phyloP scores from a whole-genome alignment of 2,797 vertebrate species.

The Parambassis ranga region DNA sequence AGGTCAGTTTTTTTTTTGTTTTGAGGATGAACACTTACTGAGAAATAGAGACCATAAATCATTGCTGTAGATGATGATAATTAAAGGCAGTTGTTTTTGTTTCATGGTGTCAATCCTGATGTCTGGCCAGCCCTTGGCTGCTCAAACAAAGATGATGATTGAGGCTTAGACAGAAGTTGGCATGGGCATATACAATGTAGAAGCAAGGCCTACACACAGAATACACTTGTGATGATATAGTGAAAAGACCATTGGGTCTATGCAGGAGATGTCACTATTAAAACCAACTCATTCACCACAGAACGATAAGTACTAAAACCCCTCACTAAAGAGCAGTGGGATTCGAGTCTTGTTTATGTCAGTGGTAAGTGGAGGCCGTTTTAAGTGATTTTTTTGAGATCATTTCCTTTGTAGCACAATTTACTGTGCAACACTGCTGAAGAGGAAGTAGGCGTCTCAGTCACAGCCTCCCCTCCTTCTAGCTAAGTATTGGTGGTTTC shows the following conservation, averaged over 20 bases:
- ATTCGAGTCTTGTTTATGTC: constrained; percentile 13
- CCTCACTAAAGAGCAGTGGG: not conserved
- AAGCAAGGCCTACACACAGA: too few species aligned
- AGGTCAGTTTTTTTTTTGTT: constrained; percentile 12
- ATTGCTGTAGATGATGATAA: not conserved
- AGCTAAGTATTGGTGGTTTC: constrained; percentile 9
- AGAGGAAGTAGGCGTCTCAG: constrained; percentile 37
- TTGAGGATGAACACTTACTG: constrained; percentile 11
- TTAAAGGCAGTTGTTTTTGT: constrained; percentile 16
- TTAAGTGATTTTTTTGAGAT: constrained; percentile 36
- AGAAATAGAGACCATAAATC: not conserved
- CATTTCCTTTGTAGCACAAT: constrained; percentile 47
- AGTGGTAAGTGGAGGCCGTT: constrained; percentile 22
- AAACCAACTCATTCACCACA: too few species aligned
- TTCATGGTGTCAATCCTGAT: not conserved
- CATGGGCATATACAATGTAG: too few species aligned
- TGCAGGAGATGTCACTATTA: too few species aligned
- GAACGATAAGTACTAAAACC: not conserved
- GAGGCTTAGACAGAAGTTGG: not conserved
- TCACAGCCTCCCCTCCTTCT: constrained; percentile 14
- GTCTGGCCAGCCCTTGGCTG: not conserved
- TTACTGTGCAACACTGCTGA: constrained; percentile 21
- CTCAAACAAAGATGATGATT: not conserved
- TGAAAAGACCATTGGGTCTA: too few species aligned
- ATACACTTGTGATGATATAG: too few species aligned